phyloP scores from a whole-genome alignment of 2,113 vertebrate species.

The Struthidea cinerea region DNA sequence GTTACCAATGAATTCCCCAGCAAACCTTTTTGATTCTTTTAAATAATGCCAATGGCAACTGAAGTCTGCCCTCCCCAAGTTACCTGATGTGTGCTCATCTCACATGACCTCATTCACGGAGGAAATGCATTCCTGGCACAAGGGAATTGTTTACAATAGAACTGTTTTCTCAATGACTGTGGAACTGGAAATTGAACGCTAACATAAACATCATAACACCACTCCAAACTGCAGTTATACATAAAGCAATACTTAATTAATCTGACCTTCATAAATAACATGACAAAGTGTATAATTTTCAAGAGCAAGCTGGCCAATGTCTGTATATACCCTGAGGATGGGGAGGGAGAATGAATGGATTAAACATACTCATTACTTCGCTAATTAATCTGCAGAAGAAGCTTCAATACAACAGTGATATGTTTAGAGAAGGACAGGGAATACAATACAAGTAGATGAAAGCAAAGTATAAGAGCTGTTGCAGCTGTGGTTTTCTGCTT shows the following conservation, averaged over 20 bases:
- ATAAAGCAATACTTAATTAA: constrained; percentile 17
- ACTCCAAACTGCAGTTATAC: neutral
- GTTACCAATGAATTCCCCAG: neutral
- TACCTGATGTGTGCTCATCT: neutral
- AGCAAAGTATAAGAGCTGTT: neutral
- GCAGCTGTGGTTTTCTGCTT: neutral
- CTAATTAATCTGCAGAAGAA: constrained; percentile 11
- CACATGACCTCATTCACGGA: neutral
- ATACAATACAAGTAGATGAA: neutral
- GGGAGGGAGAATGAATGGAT: neutral
- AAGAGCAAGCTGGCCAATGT: neutral
- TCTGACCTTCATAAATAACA: neutral
- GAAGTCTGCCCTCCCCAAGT: neutral
- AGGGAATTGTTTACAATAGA: constrained; percentile 6
- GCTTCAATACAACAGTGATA: neutral
- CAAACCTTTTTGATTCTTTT: neutral
- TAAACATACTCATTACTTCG: neutral
- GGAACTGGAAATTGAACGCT: neutral
- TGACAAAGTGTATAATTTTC: neutral
- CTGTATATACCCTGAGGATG: neutral
- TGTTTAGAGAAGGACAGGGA: neutral
- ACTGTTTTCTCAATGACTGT: constrained; percentile 34
- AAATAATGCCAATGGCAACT: neutral
- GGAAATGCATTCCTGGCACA: constrained; percentile 15
- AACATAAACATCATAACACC: neutral